Evolutionary conservation across 2,113 vertebrate genomes (phyloP).

Genomic region (Rhipidura dahli): DNA sequence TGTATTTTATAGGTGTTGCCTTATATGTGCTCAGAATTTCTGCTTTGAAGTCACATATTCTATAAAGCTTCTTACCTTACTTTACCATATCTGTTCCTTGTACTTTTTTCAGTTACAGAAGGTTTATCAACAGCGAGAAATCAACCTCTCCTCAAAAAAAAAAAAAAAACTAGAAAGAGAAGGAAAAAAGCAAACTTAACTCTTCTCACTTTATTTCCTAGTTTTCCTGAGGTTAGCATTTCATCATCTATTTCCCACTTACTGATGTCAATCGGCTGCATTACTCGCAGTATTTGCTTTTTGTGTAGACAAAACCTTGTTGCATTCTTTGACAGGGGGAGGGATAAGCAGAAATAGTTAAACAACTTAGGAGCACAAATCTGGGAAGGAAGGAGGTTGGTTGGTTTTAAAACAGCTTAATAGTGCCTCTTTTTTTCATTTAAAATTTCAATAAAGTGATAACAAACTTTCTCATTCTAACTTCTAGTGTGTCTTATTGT

Average conservation of each 20-base stretch:
- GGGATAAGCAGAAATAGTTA: neutral
- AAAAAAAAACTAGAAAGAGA: neutral
- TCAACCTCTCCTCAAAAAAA: neutral
- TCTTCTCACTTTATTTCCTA: neutral
- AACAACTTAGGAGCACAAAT: neutral
- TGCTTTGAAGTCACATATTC: neutral
- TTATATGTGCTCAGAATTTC: neutral
- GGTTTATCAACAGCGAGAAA: neutral
- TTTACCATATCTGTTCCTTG: neutral
- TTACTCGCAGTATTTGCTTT: neutral
- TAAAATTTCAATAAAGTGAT: neutral
- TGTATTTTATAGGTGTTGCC: neutral
- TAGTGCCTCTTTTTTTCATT: rapidly evolving
- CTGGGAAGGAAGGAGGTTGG: neutral
- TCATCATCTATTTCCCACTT: neutral
- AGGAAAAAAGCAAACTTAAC: neutral
- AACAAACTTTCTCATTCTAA: neutral
- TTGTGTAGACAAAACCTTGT: neutral
- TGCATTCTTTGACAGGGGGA: neutral
- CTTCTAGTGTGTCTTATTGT: neutral
- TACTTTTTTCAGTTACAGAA: neutral
- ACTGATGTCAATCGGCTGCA: neutral
- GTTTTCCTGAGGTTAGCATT: neutral
- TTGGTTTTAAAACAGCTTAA: neutral
- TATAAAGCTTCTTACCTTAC: neutral